Conservation (phyloP, 92 coral and sea anemone genomes). For the Pocillopora meandrina region DNA sequence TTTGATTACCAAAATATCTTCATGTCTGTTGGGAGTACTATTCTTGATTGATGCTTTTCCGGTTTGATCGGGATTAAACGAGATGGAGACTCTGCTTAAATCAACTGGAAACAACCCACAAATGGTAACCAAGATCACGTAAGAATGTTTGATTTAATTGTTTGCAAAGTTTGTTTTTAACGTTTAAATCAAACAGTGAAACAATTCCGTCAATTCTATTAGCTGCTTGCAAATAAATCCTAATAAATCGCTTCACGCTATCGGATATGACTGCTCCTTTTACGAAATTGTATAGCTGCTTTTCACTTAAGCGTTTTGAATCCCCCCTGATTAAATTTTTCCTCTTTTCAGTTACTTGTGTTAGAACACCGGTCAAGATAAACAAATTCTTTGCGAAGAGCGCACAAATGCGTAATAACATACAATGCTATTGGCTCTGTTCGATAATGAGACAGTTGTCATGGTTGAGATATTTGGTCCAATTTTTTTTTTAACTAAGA, state of each 20-base stretch:
- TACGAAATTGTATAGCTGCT: background rate
- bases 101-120: conserved; percentile 1
- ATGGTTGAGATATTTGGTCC: background rate
- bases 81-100: background rate
- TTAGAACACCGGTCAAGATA: too few species aligned
- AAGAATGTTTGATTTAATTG: conserved; percentile 39
- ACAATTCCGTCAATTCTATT: conserved; percentile 37
- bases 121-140: conserved; percentile 38
- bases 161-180: conserved; percentile 9
- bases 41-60: background rate
- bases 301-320: too few species aligned
- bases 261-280: background rate
- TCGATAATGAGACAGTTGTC: too few species aligned
- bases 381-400: too few species aligned
- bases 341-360: background rate
- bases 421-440: background rate
- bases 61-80: background rate
- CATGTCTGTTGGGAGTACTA: background rate
- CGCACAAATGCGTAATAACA: background rate
- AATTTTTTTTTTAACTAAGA: conserved; percentile 1
- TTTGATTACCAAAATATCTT: background rate
- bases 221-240: conserved; percentile 4
- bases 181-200: background rate
- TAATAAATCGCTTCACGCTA: background rate
- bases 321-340: background rate